Percentiles rank a stretch among this genome's conserved stretches.
Evolutionary conservation across 2,113 vertebrate species (phyloP).

Genomic region (Notarius quadriscutis): DNA sequence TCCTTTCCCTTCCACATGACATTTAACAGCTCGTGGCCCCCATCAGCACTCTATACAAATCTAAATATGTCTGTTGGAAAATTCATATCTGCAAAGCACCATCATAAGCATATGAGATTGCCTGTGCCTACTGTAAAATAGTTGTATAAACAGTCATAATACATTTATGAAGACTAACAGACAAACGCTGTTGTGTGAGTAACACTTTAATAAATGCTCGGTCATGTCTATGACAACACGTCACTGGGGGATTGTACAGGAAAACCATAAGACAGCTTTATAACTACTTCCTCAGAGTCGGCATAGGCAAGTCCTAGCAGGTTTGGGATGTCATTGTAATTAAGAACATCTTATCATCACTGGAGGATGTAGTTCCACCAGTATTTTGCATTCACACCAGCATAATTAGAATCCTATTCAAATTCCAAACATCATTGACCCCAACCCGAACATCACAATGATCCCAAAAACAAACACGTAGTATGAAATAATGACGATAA

Average conservation of each 20-base stretch:
- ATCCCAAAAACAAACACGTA: neutral
- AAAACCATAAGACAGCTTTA: conserved; percentile 1
- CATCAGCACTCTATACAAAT: neutral
- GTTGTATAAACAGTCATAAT: neutral
- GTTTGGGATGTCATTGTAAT: neutral
- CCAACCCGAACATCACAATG: neutral
- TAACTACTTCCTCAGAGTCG: neutral
- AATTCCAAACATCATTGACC: neutral
- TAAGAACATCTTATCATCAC: conserved; percentile 6
- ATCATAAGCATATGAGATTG: neutral
- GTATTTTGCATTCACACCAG: neutral
- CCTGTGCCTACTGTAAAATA: neutral
- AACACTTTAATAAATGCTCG: conserved; percentile 8
- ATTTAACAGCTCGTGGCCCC: neutral
- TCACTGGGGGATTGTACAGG: neutral
- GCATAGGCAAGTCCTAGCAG: conserved; percentile 2
- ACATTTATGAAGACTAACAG: neutral
- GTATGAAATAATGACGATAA: neutral
- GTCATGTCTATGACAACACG: conserved; percentile 9
- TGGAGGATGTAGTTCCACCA: neutral
- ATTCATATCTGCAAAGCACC: neutral
- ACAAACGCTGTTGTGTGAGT: neutral
- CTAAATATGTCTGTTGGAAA: neutral
- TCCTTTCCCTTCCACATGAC: conserved; percentile 15
- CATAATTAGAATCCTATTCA: neutral